Percentiles rank a stretch among this genome's conserved stretches.
Conservation (phyloP, 1,140 invertebrate species). For the Zaprionus africanus region DNA sequence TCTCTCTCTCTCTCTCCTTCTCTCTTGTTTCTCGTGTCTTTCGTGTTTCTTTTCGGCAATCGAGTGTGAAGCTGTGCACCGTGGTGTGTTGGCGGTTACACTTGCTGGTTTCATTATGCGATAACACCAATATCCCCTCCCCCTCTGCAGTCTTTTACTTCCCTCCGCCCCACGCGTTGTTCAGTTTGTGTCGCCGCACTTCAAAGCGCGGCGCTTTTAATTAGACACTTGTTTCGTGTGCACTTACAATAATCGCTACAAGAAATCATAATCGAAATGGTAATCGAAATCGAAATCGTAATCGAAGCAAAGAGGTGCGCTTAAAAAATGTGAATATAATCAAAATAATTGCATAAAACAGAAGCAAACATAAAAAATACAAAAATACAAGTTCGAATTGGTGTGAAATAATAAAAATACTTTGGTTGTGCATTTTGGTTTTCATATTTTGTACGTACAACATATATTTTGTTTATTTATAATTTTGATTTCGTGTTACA, state of each 20-base stretch:
- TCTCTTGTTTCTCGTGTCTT: not conserved
- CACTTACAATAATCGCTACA: slow-evolving; percentile 75
- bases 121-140: slow-evolving; percentile 18
- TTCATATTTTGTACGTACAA: slow-evolving; percentile 36
- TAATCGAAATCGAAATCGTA: slow-evolving; percentile 31
- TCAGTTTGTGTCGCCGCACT: slow-evolving; percentile 57
- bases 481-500: slow-evolving; percentile 59
- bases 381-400: slow-evolving; percentile 11
- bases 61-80: not conserved
- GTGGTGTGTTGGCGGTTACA: not conserved
- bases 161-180: not conserved
- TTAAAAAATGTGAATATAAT: slow-evolving; percentile 8
- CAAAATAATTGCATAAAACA: slow-evolving; percentile 20
- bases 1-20: not conserved
- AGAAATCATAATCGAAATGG: slow-evolving; percentile 51
- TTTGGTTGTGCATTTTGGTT: slow-evolving; percentile 24
- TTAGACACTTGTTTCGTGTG: slow-evolving; percentile 70
- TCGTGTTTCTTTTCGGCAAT: not conserved
- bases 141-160: not conserved
- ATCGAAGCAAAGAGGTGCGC: slow-evolving; percentile 49
- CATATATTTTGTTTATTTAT: slow-evolving; percentile 62
- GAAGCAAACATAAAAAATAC: slow-evolving; percentile 27
- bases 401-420: slow-evolving; percentile 19
- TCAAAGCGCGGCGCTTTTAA: slow-evolving; percentile 70
- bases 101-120: slow-evolving; percentile 3